Percentiles rank a stretch among this genome's conserved stretches.
phyloP scores from a whole-genome alignment of 2,888 invertebrate genomes.

The Acleris sparsana region DNA sequence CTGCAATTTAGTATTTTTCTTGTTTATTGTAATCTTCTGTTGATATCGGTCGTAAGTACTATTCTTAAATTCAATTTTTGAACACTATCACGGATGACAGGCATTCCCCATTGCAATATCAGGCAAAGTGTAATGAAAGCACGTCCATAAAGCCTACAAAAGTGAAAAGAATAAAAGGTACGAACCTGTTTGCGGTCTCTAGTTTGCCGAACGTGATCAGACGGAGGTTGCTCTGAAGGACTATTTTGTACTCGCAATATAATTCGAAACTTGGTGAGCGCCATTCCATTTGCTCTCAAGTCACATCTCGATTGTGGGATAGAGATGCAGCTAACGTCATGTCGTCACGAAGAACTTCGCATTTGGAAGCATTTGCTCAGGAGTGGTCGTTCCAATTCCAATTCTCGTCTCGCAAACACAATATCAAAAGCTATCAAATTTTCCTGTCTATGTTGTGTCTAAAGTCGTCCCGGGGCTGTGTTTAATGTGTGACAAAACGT shows the following conservation, averaged over 20 bases:
- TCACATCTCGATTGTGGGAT: no score
- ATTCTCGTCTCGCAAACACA: constrained; percentile 56
- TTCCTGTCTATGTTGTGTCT: constrained; percentile 40
- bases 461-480: constrained; percentile 9
- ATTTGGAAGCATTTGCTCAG: constrained; percentile 44
- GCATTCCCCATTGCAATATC: constrained; percentile 60
- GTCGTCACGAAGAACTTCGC: no score
- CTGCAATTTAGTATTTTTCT: not conserved
- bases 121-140: constrained; percentile 59
- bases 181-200: constrained; percentile 74
- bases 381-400: constrained; percentile 67
- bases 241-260: no score
- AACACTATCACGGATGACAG: constrained; percentile 48
- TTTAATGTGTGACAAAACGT: no score
- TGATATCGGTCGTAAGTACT: no score
- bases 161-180: constrained; percentile 67
- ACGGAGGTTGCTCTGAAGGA: constrained; percentile 54
- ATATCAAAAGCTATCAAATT: constrained; percentile 44
- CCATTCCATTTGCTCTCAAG: no score
- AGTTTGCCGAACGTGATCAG: constrained; percentile 82
- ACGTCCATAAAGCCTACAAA: constrained; percentile 60
- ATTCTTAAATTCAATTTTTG: constrained; percentile 38
- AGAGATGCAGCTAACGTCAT: no score
- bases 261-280: no score
- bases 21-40: no score